Evolutionary conservation across 2,888 invertebrate genomes (phyloP), one percentile per base, ranked within the genome.

Genomic region (Netelia inedita): DNA sequence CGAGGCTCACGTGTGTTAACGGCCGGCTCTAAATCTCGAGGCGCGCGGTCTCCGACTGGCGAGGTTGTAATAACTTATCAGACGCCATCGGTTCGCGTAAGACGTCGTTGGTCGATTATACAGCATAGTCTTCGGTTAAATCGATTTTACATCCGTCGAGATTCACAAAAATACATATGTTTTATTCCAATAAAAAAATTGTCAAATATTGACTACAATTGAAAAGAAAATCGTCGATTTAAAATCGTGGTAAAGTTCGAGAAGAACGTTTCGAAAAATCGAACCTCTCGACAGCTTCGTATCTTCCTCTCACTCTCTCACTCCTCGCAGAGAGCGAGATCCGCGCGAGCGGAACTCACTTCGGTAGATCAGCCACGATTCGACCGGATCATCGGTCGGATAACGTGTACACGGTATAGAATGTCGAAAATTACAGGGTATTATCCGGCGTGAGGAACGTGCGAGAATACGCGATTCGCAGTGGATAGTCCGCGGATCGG

Each of bases 351-450:
- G 90, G 90, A 91, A 91, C 89, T 79, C 57, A 69, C 72, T 50
- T 74, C 86, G 87, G 85, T 87, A 89, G 91, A 91, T 91, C 91
- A 88, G 72, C 80, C 87, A 73, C 88, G 91, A 91, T 91, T 88
- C 89, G 85, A 76, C 87, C 78, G 90, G 91, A 91, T 91, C 85
- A 85, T 85, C 91, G 88, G 85, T 84, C 87, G 90, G 91, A 91
- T 92, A 92, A 91, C 88, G 85, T 73, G 83, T 55, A 55, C 86
- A 86, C 88, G 91, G 91, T 91, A 86, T 90, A 92, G 90, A 91
- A 91, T 91, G 91, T 92, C 90, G 91, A 90, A 92, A 92, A 92
- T 92, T 92, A 92, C 90, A 92, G 92, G 92, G 92, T 92, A 91
- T 91, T 91, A 92, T 91, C 89, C 90, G 88, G 63, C 90, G 89